Evolutionary conservation across 2,888 invertebrate species (phyloP), one percentile per base, ranked within the genome.

Genomic region (Matsumyia berberina): DNA sequence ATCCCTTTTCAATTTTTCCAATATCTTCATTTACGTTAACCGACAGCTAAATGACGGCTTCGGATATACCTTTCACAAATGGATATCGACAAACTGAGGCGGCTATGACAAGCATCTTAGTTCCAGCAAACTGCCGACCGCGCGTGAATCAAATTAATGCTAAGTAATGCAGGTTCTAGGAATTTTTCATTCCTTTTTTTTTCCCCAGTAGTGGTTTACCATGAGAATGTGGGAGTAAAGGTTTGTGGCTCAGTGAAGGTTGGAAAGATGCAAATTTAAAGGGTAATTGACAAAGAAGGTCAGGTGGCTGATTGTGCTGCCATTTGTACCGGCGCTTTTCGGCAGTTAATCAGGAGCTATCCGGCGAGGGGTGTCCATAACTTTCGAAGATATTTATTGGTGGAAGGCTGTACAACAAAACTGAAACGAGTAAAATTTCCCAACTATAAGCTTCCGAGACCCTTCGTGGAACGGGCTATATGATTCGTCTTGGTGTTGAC

Each of bases 11-110:
- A 85, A 73, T 79, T 67, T 79, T 83, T 69, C 83, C 79, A 74
- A 85, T 80, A 80, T 85, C 79, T 85, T 85, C 73, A 85, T 80
- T 80, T 70, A 80, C 74, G 73, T 85, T 85, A 80, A 85, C 79
- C 80, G 83, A 85, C 83, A 85, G 83, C 74, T 64, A 80, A 85
- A 74, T 85, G 83, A 85, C 83, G 80, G 73, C 80, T 80, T 74
- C 62, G 69, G 73, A 79, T 80, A 72, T 83, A 74, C 62, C 69
- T 79, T 74, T 69, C 74, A 74, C 73, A 80, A 80, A 80, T 67
- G 58, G 73, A 78, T 78, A 78, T 78, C 60, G 79, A 64, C 69
- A 57, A 60, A 64, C 37, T 62, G 57, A 79, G 79, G 62, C 73
- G 60, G 53, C 62, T 74, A 74, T 83, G 73, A 83, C 67, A 74